phyloP scores from a whole-genome alignment of 2,113 vertebrate species.

The Platichthys stellatus region DNA sequence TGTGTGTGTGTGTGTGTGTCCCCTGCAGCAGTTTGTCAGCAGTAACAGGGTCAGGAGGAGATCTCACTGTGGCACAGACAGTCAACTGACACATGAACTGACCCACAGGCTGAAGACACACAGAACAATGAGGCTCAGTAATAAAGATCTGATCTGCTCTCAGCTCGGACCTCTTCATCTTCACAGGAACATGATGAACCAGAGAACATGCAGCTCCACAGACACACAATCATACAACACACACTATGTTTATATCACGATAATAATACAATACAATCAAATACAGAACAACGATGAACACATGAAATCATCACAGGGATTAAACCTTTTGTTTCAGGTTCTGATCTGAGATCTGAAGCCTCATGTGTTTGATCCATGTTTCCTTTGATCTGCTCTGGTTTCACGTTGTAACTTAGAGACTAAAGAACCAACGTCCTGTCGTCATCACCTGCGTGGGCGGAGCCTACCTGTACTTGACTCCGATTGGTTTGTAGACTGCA shows the following conservation, averaged over 20 bases:
- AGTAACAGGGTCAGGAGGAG: conserved; percentile 3
- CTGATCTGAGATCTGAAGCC: no score
- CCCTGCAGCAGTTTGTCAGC: conserved; percentile 46
- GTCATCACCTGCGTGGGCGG: no score
- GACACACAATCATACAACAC: not conserved
- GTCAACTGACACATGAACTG: conserved; percentile 5
- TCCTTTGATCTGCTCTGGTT: no score
- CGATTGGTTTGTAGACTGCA: no score
- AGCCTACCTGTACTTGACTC: no score
- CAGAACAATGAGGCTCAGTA: not conserved
- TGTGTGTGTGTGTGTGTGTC: not conserved
- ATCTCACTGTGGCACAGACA: conserved; percentile 21
- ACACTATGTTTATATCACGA: no score
- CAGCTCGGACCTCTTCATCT: no score
- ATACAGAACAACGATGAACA: not conserved
- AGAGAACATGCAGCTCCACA: not conserved
- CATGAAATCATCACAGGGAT: not conserved
- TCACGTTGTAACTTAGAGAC: no score
- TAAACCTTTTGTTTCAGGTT: not conserved
- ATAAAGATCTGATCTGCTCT: not conserved
- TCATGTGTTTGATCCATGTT: no score
- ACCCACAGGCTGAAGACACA: not conserved
- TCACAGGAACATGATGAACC: no score
- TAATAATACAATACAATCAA: not conserved
- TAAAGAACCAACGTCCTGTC: no score